Evolutionary conservation across 2,113 vertebrate species (phyloP).

Genomic region (Prietella phreatophila): DNA sequence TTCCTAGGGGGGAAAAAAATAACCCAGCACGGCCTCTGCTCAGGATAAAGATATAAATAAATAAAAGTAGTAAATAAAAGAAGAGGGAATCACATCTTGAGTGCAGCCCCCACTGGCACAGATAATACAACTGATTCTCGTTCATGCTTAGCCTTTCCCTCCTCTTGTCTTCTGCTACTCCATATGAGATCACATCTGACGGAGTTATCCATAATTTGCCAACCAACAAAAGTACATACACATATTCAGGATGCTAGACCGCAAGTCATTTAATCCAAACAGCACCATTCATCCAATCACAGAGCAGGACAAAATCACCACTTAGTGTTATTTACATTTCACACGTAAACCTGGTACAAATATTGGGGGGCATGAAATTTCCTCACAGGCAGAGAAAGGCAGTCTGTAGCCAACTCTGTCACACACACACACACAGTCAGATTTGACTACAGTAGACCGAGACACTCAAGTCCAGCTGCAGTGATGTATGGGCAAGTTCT

Average conservation of each 20-base stretch:
- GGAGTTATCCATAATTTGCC: conserved; percentile 61
- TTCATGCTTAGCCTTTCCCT: conserved; percentile 45
- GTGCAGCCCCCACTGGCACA: conserved; percentile 68
- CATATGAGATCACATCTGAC: neutral
- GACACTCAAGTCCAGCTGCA: neutral
- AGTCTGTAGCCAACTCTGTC: neutral
- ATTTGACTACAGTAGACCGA: neutral
- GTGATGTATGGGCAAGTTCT: neutral
- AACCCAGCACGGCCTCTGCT: conserved; percentile 53
- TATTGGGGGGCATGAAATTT: neutral
- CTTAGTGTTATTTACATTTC: neutral
- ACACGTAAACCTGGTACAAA: neutral
- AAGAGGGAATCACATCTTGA: conserved; percentile 69
- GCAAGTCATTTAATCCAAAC: neutral
- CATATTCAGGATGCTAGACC: neutral
- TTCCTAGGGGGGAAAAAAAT: conserved; percentile 62
- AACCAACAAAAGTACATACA: conserved; percentile 66
- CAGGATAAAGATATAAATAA: conserved; percentile 66
- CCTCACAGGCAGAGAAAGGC: neutral
- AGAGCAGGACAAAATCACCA: neutral
- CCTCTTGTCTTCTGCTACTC: conserved; percentile 32
- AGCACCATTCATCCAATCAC: neutral
- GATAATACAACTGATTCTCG: conserved; percentile 26
- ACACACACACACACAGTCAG: neutral
- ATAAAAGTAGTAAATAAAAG: conserved; percentile 67